Evolutionary conservation across 2,113 vertebrate species (phyloP), one percentile per base, ranked within the genome.

Genomic region (Lonchura striata): DNA sequence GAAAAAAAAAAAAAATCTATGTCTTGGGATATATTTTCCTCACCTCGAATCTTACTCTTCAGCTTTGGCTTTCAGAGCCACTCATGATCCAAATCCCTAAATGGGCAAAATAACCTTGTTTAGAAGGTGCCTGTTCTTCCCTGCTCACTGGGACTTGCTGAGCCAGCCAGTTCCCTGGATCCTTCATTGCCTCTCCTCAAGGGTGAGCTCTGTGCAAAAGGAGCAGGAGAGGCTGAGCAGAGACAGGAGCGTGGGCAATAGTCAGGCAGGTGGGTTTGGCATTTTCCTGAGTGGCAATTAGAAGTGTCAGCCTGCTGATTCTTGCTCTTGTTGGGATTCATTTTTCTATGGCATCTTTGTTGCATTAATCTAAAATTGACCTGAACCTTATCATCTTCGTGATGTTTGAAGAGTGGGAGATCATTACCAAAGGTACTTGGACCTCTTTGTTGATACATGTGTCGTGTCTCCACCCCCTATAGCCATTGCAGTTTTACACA

Each of bases 381-480:
- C 88, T 37, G 41, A 64, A n/a, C 8, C 65, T 56, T 53, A 27
- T 49, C 65, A 49, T 39, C 23, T 89, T 49, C 46, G 9, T 64
- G 53, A 7, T 21, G 27, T 39, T 65, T n/a, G 47, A 7, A 35
- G 37, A 85, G 30, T 41, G 41, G 64, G 53, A 76, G 28, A n/a
- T 72, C 41, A 27, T 69, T 66, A n/a, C 15, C 23, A 24, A 17
- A 17, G 8, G 46, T 59, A 61, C 52, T 92, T 61, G 33, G n/a
- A 44, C 10, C 54, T 68, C 17, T 69, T 6, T 12, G 35, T 19
- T 52, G 50, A 37, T 37, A 4, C 3, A 5, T 0, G 1, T n/a
- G 19, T 31, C 0, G 0, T 31, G 15, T 37, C 18, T 65, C 22
- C 19, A 21, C 15, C 11, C 19, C 28, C 37, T 28, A 2, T 0